Conservation (phyloP, 2,797 vertebrate genomes). For the Enteromius radiatus region DNA sequence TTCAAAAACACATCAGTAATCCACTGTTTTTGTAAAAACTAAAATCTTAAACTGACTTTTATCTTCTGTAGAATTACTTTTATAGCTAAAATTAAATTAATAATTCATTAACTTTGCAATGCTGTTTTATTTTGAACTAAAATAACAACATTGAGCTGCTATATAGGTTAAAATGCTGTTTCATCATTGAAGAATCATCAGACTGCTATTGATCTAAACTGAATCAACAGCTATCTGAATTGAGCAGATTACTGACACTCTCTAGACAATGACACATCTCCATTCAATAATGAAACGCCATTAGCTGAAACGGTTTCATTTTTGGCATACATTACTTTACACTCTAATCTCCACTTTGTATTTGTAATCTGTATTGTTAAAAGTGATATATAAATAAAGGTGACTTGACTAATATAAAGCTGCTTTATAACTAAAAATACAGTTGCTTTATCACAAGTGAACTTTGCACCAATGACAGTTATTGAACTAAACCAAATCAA, state of each 20-base stretch:
- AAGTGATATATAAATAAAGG: too few species aligned
- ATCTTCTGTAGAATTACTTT: background rate
- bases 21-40: background rate
- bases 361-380: too few species aligned
- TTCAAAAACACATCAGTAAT: background rate
- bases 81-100: background rate
- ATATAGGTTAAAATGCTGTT: background rate
- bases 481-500: background rate
- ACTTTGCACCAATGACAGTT: background rate
- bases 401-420: background rate
- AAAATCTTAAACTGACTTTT: background rate
- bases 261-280: too few species aligned
- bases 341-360: too few species aligned
- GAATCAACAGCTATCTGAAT: background rate
- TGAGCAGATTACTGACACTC: background rate
- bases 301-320: too few species aligned
- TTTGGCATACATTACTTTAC: too few species aligned
- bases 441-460: background rate
- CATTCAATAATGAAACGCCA: too few species aligned
- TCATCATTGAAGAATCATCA: background rate
- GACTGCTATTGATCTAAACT: background rate
- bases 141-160: background rate
- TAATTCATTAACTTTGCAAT: background rate
- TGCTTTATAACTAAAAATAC: background rate
- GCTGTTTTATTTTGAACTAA: too few species aligned